Conservation (phyloP, 2,113 vertebrate genomes). For the Callaeas wilsoni region DNA sequence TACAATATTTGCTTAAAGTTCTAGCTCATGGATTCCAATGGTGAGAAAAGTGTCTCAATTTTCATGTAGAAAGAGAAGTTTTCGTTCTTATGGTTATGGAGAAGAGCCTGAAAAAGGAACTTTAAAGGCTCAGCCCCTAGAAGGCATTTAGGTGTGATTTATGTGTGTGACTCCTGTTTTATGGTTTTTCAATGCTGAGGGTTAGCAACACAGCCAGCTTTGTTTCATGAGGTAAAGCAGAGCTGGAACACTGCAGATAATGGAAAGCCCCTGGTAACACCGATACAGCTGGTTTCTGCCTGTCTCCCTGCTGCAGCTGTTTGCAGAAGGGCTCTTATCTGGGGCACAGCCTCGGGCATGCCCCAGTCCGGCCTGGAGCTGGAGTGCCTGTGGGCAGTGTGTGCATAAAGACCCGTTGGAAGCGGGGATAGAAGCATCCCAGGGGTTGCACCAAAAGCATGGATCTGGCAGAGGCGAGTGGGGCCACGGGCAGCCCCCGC, state of each 20-base stretch:
- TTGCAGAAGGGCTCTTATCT: background rate
- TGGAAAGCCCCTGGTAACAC: constrained; percentile 60
- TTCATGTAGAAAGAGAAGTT: background rate
- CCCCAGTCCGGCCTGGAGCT: background rate
- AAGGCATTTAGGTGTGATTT: constrained; percentile 30
- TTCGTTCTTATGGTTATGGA: constrained; percentile 12
- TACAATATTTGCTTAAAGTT: background rate
- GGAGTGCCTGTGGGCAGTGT: background rate
- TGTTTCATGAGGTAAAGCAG: constrained; percentile 41
- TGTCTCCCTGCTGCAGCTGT: background rate
- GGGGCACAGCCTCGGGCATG: background rate
- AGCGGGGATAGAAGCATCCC: background rate
- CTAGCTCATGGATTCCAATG: background rate
- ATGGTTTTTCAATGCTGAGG: constrained; percentile 3
- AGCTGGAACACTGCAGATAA: constrained; percentile 26
- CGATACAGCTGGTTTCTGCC: background rate
- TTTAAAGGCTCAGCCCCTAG: constrained; percentile 23
- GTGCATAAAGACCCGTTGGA: background rate
- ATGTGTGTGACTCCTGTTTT: background rate
- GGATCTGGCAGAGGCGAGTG: background rate
- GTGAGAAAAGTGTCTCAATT: background rate
- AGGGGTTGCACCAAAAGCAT: accelerated
- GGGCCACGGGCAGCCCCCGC: background rate
- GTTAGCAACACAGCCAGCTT: constrained; percentile 35
- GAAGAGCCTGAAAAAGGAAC: background rate